Percentiles rank a stretch among this genome's conserved stretches.
Evolutionary conservation across 1,140 invertebrate species (phyloP).

Genomic region (Heliconius congener): DNA sequence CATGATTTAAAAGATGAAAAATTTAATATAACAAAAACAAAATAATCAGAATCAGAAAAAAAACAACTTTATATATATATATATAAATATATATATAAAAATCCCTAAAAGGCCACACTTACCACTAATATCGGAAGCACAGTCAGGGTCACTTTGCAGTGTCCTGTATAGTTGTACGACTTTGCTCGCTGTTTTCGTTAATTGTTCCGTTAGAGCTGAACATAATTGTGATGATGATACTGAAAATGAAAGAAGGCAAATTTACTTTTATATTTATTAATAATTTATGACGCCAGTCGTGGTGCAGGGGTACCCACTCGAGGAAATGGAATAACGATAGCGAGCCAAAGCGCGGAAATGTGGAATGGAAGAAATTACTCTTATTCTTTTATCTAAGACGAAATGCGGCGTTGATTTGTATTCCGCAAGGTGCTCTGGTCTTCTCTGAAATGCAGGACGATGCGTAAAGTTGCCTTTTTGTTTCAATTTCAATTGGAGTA

Average conservation of each 20-base stretch:
- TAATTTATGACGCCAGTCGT: too few relatives aligned
- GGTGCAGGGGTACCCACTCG: too few relatives aligned
- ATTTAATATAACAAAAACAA: too few relatives aligned
- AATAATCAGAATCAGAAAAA: too few relatives aligned
- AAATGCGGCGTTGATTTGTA: too few relatives aligned
- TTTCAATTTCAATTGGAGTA: too few relatives aligned
- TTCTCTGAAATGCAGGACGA: too few relatives aligned
- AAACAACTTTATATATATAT: too few relatives aligned
- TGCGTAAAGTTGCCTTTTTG: too few relatives aligned
- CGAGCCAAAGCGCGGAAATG: not conserved
- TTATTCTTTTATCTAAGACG: too few relatives aligned
- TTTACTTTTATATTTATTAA: not conserved
- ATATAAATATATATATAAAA: not conserved
- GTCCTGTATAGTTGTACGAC: slow-evolving; percentile 85
- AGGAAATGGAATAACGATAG: not conserved
- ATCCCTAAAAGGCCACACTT: slow-evolving; percentile 22
- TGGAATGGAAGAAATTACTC: not conserved
- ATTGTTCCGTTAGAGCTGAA: slow-evolving; percentile 84
- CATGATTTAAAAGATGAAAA: too few relatives aligned
- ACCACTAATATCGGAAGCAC: slow-evolving; percentile 70
- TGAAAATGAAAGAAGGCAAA: slow-evolving; percentile 48
- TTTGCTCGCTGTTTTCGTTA: slow-evolving; percentile 84
- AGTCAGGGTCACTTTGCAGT: slow-evolving; percentile 69
- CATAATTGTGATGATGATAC: slow-evolving; percentile 85
- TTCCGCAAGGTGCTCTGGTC: too few relatives aligned